phyloP scores from a whole-genome alignment of 2,888 invertebrate species.

The Lypha dubia region DNA sequence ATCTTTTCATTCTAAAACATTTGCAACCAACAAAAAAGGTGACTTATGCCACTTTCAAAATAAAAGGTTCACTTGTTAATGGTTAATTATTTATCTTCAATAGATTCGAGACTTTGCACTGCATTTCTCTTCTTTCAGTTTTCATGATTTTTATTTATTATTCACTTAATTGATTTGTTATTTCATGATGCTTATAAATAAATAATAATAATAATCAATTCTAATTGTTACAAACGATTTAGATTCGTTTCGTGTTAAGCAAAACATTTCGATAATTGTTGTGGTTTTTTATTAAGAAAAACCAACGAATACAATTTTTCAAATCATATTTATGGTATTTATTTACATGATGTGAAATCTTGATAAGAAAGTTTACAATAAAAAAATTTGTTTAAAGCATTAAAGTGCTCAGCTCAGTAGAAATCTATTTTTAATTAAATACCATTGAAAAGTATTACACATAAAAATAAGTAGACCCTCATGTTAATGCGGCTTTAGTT shows the following conservation, averaged over 20 bases:
- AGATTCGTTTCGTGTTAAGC: not conserved
- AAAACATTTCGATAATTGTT: not conserved
- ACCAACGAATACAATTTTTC: not conserved
- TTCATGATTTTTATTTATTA: not conserved
- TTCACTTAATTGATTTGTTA: not conserved
- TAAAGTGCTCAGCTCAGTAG: not conserved
- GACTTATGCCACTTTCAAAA: too few relatives aligned
- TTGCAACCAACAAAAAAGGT: too few relatives aligned
- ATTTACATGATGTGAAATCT: not conserved
- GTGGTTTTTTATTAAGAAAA: not conserved
- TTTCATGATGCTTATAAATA: conserved; percentile 3
- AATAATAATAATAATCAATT: not conserved
- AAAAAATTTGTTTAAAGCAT: not conserved
- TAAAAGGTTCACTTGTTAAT: too few relatives aligned
- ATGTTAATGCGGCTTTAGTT: not conserved
- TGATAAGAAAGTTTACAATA: not conserved
- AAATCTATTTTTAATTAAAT: conserved; percentile 16
- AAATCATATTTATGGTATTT: too few relatives aligned
- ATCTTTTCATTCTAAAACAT: too few relatives aligned
- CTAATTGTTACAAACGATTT: not conserved
- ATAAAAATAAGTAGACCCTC: not conserved
- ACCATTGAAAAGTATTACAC: not conserved
- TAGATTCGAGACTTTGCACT: not conserved
- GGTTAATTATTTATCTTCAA: not conserved
- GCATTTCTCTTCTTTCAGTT: not conserved